Base-by-base conservation (phyloP, 1,140 invertebrate species). In the Scaptomyza graminum region DNA sequence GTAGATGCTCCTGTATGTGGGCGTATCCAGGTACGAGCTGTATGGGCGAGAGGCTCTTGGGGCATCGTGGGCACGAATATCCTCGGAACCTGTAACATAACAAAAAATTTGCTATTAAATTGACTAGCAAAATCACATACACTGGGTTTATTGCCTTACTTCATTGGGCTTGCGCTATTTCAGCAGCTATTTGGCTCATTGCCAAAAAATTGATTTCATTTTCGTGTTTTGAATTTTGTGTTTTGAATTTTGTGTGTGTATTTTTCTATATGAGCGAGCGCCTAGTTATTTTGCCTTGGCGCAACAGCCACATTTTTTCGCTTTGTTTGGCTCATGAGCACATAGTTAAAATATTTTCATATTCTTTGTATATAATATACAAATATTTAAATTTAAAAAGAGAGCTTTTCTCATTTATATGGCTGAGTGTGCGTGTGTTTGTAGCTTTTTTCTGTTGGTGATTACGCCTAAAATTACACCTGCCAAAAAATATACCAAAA, bases 1-100 rank as follows among this genome's bases (percentile, higher is more conserved):
- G 92, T 94, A 97, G 94, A 97, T 96, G 76, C 96, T 96, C 93
- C 96, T 96, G 83, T 91, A 92, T 76, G 90, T 78, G 82, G 93
- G 93, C 95, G 94, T 79, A 59, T 91, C 90, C 74, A 90, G 85
- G 73, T 95, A 95, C 77, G 93, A 93, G 90, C 94, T 94, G 83
- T 89, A 91, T 74, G 90, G 90, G 60, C 91, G 88, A 51, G 72
- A 74, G 1, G 71, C 60, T 50, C 60, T 72, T 52, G 91, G 91
- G 16, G 91, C 91, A 87, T 97, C 96, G 83, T 96, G 95, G 74
- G 96, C 96, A 91, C 95, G 95, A 93, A 97, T 96, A 92, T 97
- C 96, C 93, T 97, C 96, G 79, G 96, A 96, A 92, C 96, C 96
- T 97, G 90, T 66, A 31, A 4, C 28, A 62, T 52, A 11, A 54